Percentiles rank a stretch among this genome's conserved stretches.
Conservation (phyloP, 1,140 invertebrate species). For the Hestina assimilis region DNA sequence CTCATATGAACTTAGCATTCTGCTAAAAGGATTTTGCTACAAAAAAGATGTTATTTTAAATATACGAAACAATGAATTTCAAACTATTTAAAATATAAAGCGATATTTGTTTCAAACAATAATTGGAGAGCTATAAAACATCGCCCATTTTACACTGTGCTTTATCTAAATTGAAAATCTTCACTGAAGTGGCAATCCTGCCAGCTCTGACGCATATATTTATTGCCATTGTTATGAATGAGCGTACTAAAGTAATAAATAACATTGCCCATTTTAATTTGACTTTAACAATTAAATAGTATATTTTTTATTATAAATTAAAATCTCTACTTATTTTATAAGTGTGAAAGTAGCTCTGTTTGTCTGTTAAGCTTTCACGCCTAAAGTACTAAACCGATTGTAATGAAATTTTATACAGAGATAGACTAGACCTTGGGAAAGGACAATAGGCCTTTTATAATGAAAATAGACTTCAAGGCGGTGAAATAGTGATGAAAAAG, state of each 20-base stretch:
- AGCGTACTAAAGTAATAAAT: slow-evolving; percentile 19
- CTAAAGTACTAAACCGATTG: no score
- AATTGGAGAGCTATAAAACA: slow-evolving; percentile 18
- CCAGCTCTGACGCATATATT: slow-evolving; percentile 19
- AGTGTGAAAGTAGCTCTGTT: no score
- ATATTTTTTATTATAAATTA: slow-evolving; percentile 6
- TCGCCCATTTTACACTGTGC: slow-evolving; percentile 16
- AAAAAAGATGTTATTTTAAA: background rate
- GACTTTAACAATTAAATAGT: background rate
- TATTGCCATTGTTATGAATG: slow-evolving; percentile 19
- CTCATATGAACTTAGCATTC: no score
- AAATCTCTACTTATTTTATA: no score
- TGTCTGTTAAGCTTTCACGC: no score
- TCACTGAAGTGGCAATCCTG: slow-evolving; percentile 14
- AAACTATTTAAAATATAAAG: slow-evolving; percentile 2
- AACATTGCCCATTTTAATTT: slow-evolving; percentile 1
- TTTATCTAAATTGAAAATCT: slow-evolving; percentile 29
- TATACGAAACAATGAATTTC: background rate
- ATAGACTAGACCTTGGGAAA: no score
- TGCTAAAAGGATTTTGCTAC: no score
- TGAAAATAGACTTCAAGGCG: background rate
- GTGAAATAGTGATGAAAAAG: no score
- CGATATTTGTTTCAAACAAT: slow-evolving; percentile 15
- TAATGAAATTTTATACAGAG: no score
- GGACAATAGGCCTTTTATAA: background rate